A percentile compares a stretch with the other conserved stretches of the same genome.
phyloP scores from a whole-genome alignment of 2,888 invertebrate genomes.

The Cactoblastis cactorum region DNA sequence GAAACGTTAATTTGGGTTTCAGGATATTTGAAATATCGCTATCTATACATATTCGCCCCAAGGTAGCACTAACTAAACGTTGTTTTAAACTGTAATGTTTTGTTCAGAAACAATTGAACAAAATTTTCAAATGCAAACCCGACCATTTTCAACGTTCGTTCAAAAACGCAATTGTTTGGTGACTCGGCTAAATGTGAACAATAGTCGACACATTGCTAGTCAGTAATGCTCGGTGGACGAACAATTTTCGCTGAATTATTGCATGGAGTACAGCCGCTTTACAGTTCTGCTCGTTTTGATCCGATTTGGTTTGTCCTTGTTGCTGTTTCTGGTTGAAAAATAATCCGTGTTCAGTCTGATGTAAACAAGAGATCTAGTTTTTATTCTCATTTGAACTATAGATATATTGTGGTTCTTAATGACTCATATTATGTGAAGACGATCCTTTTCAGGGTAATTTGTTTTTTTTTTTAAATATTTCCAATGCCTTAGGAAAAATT shows the following conservation, averaged over 20 bases:
- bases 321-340: background rate
- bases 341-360: background rate
- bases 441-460: too few relatives aligned
- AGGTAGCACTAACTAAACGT: slow-evolving; percentile 7
- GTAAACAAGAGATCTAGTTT: too few relatives aligned
- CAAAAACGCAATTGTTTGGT: slow-evolving; percentile 18
- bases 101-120: background rate
- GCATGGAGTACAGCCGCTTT: slow-evolving; percentile 35
- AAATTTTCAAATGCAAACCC: slow-evolving; percentile 5
- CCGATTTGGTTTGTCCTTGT: slow-evolving; percentile 17
- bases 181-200: slow-evolving; percentile 21
- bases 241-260: slow-evolving; percentile 54
- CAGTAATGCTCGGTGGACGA: slow-evolving; percentile 41
- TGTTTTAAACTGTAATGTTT: background rate
- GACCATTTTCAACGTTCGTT: slow-evolving; percentile 1
- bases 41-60: background rate
- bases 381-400: too few relatives aligned
- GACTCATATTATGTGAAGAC: too few relatives aligned
- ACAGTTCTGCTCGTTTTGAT: slow-evolving; percentile 33
- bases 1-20: background rate
- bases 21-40: background rate
- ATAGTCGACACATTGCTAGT: slow-evolving; percentile 27
- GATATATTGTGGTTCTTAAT: too few relatives aligned
- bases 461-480: too few relatives aligned
- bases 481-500: too few relatives aligned